Evolutionary conservation across 2,888 invertebrate genomes (phyloP).

Genomic region (Drosophila nr. medialis): DNA sequence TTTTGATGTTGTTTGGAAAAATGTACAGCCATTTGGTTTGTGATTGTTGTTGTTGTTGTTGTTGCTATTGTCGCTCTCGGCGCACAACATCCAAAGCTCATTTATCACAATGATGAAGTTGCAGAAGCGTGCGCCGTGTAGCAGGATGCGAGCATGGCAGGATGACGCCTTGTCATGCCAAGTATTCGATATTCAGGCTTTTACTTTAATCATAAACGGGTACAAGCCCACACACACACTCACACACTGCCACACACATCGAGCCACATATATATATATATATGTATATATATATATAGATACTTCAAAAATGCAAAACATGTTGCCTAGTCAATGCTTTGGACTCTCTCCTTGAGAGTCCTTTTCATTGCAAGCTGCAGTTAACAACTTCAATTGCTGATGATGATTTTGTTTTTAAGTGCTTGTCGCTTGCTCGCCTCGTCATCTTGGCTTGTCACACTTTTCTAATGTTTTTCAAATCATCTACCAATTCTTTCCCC

Average conservation of each 20-base stretch:
- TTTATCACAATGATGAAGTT: conserved; percentile 73
- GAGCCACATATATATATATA: no score
- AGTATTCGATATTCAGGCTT: conserved; percentile 59
- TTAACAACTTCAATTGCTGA: conserved; percentile 64
- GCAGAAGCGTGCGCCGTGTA: conserved; percentile 41
- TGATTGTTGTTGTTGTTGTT: conserved; percentile 16
- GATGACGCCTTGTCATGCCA: conserved; percentile 50
- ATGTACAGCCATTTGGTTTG: conserved; percentile 33
- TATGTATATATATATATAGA: conserved; percentile 3
- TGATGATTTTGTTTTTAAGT: conserved; percentile 74
- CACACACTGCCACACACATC: conserved; percentile 5
- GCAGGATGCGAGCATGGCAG: conserved; percentile 26
- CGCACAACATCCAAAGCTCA: conserved; percentile 59
- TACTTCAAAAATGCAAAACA: conserved; percentile 62
- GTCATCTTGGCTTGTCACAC: conserved; percentile 46
- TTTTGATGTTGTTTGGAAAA: conserved; percentile 30
- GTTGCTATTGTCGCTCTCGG: conserved; percentile 35
- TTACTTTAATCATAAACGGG: conserved; percentile 70
- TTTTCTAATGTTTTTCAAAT: conserved; percentile 38
- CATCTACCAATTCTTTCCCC: conserved; percentile 19
- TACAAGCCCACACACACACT: conserved; percentile 16
- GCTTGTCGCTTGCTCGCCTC: conserved; percentile 56
- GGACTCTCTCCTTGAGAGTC: conserved; percentile 31
- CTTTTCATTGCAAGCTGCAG: conserved; percentile 39
- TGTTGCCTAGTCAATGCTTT: conserved; percentile 46